phyloP scores from a whole-genome alignment of 2,113 vertebrate genomes.

The Spea multiplicata region DNA sequence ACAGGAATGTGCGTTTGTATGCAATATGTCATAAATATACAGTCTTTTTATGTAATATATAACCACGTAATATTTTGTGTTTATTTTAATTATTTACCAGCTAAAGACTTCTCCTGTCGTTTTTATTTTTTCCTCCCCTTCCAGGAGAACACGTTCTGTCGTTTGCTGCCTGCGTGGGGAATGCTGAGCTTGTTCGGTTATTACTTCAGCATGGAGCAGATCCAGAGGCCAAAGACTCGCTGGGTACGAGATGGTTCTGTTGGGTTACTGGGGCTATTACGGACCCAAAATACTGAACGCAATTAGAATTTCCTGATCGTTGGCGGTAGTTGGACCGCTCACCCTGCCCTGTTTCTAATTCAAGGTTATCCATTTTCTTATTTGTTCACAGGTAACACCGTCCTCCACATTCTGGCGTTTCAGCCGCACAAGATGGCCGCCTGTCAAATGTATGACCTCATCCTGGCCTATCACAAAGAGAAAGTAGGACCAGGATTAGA shows the following conservation, averaged over 20 bases:
- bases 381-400: conserved; percentile 80
- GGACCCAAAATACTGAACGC: too few species aligned
- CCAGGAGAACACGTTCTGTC: conserved; percentile 90
- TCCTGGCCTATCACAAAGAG: conserved; percentile 72
- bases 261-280: too few species aligned
- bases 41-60: too few species aligned
- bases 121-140: conserved; percentile 8
- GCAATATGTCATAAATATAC: too few species aligned
- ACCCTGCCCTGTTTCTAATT: too few species aligned
- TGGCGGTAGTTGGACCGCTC: neutral
- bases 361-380: conserved; percentile 5
- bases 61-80: too few species aligned
- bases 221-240: conserved; percentile 82
- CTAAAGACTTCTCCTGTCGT: too few species aligned
- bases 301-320: too few species aligned
- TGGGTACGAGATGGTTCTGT: conserved; percentile 67
- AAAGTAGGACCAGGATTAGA: conserved; percentile 71
- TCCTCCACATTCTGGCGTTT: conserved; percentile 84
- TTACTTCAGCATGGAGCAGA: conserved; percentile 88
- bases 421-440: conserved; percentile 83
- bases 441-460: conserved; percentile 83
- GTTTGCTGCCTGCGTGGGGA: conserved; percentile 89
- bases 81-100: too few species aligned
- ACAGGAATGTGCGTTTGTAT: too few species aligned
- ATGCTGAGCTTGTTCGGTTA: conserved; percentile 82